phyloP scores from a whole-genome alignment of 2,888 invertebrate genomes.

The Agrotis clavis region DNA sequence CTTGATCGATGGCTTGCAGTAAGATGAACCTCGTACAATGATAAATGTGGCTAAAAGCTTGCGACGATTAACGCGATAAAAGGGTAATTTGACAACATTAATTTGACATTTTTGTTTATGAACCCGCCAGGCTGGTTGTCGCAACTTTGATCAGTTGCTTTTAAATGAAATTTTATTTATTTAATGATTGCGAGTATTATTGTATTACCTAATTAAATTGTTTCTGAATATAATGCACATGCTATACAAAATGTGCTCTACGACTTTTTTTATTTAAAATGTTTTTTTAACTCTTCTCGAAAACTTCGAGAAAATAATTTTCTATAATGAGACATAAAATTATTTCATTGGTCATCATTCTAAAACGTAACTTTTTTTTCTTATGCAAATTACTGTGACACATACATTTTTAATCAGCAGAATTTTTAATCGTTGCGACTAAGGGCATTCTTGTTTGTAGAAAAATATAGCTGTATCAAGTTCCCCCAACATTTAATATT shows the following conservation, averaged over 20 bases:
- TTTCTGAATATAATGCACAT: too few relatives aligned
- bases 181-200: not conserved
- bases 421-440: constrained; percentile 19
- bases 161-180: too few relatives aligned
- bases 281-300: too few relatives aligned
- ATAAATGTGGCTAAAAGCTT: constrained; percentile 75
- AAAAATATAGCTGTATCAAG: constrained; percentile 57
- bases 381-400: constrained; percentile 1
- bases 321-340: too few relatives aligned
- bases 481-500: constrained; percentile 61
- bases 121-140: constrained; percentile 42
- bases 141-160: not conserved
- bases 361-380: not conserved
- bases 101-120: constrained; percentile 77
- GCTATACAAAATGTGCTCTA: too few relatives aligned
- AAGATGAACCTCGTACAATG: constrained; percentile 67
- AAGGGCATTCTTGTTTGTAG: constrained; percentile 28
- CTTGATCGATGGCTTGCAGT: constrained; percentile 70
- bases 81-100: constrained; percentile 76
- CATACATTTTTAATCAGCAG: constrained; percentile 17
- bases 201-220: not conserved
- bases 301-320: too few relatives aligned
- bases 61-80: constrained; percentile 74
- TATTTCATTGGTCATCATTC: too few relatives aligned
- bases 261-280: too few relatives aligned